Evolutionary conservation across 2,113 vertebrate genomes (phyloP).

Genomic region (Picathartes gymnocephalus): DNA sequence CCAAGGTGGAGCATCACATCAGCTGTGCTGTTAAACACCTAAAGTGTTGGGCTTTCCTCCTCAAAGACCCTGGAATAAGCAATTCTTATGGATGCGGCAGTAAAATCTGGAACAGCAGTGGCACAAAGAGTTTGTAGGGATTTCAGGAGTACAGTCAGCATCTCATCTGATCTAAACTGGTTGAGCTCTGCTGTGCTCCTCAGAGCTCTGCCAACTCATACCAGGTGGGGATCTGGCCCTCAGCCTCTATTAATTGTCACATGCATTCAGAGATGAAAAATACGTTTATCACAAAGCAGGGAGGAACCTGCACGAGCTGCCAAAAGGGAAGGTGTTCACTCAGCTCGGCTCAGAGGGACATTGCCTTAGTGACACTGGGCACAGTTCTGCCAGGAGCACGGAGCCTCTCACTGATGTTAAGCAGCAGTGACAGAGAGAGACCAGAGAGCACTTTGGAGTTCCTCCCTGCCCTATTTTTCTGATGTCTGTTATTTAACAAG

Average conservation of each 20-base stretch:
- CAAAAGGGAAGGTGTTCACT: background rate
- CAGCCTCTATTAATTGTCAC: background rate
- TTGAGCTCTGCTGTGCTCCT: background rate
- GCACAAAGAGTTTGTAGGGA: background rate
- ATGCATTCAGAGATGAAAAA: constrained; percentile 1
- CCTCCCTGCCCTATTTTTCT: constrained; percentile 5
- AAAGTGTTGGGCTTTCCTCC: background rate
- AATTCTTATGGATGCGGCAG: background rate
- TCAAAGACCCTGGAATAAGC: background rate
- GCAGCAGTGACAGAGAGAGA: background rate
- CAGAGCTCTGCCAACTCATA: background rate
- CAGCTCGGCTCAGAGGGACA: background rate
- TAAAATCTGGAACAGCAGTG: background rate
- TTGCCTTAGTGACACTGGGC: background rate
- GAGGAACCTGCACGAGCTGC: background rate
- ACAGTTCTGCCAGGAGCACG: background rate
- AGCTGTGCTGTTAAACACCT: background rate
- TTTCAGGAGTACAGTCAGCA: background rate
- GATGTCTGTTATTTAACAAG: background rate
- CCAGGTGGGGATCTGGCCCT: constrained; percentile 12
- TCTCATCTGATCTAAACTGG: background rate
- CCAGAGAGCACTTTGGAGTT: background rate
- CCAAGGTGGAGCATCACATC: background rate
- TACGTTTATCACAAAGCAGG: background rate
- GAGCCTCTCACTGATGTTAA: background rate